Percentiles rank a stretch among this genome's conserved stretches.
Evolutionary conservation across 2,888 invertebrate genomes (phyloP).

Genomic region (Strigamia maritima): DNA sequence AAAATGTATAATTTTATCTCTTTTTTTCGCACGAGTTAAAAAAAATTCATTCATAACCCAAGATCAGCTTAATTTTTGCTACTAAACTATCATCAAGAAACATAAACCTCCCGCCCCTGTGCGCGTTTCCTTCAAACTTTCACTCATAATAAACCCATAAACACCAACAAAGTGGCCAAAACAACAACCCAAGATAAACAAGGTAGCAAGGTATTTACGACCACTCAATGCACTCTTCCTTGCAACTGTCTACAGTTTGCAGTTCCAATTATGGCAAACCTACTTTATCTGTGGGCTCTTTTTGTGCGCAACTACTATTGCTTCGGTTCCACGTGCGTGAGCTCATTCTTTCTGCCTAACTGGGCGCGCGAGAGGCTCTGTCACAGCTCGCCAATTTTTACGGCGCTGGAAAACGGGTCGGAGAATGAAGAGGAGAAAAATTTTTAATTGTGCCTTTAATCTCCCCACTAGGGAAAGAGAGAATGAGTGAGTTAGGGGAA

Average conservation of each 20-base stretch:
- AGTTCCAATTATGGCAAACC: conserved; percentile 29
- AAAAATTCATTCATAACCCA: background rate
- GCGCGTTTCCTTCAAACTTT: conserved; percentile 21
- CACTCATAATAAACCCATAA: conserved; percentile 21
- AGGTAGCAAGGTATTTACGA: conserved; percentile 29
- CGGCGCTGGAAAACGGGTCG: conserved; percentile 23
- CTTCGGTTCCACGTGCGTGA: conserved; percentile 27
- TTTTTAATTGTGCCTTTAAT: conserved; percentile 29
- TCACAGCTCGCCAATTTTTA: conserved; percentile 29
- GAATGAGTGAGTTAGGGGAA: conserved; percentile 12
- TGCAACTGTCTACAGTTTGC: conserved; percentile 29
- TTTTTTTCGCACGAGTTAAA: background rate
- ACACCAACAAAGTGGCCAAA: conserved; percentile 27
- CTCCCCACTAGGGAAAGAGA: conserved; percentile 25
- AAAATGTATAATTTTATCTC: background rate
- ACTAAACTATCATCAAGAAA: conserved; percentile 2
- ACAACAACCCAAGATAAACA: conserved; percentile 27
- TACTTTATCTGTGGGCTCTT: conserved; percentile 29
- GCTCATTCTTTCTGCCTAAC: conserved; percentile 29
- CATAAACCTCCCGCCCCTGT: background rate
- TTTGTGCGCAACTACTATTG: conserved; percentile 29
- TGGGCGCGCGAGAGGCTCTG: conserved; percentile 29
- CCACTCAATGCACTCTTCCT: conserved; percentile 29
- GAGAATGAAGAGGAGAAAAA: conserved; percentile 22
- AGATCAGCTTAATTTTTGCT: background rate